Evolutionary conservation across 2,797 vertebrate species (phyloP), one percentile per base, ranked within the genome.

Genomic region (Orestias chungarensis): DNA sequence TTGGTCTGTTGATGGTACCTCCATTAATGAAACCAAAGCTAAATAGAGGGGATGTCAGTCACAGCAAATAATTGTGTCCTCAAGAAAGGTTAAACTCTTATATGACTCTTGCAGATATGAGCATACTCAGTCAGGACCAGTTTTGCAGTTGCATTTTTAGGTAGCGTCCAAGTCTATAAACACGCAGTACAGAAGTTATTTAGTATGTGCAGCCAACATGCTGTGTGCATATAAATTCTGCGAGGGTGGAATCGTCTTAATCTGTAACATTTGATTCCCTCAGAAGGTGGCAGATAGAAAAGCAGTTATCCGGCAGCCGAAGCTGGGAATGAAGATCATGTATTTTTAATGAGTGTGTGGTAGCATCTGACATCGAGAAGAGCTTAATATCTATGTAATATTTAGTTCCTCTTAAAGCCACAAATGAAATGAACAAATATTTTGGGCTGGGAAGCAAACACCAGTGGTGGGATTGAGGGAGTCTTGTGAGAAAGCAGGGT

Each of bases 341-440:
- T 73, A 91, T 89, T 88, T 93, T 93, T 93, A 90, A 94, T 92
- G 81, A 91, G 78, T 76, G 73, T 74, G 75, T 88, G 78, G 88
- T 87, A 85, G 76, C 86, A 90, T 92, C 88, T 92, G 83, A 85
- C 81, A 82, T 87, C 33, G 27, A 70, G 82, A 82, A 73, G 69
- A 73, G 46, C 84, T 86, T 87, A 93, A 92, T 76, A 82, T 92
- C 87, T 90, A 73, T 65, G 81, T 79, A 84, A 89, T 88, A 84
- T 89, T 92, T 90, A 83, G 82, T 75, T 90, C 75, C 57, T 84
- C 65, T 88, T 87, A 90, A 89, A 88, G 84, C 80, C 88, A 88
- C 84, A 89, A 91, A 92, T 84, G 73, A 84, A 90, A 86, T 80
- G 76, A 91, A 89, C 85, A 90, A 91, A 90, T 87, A 81, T 90